A percentile compares a stretch with the other conserved stretches of the same genome.
Conservation (phyloP, 2,797 vertebrate species). For the Micropoecilia bifurca region DNA sequence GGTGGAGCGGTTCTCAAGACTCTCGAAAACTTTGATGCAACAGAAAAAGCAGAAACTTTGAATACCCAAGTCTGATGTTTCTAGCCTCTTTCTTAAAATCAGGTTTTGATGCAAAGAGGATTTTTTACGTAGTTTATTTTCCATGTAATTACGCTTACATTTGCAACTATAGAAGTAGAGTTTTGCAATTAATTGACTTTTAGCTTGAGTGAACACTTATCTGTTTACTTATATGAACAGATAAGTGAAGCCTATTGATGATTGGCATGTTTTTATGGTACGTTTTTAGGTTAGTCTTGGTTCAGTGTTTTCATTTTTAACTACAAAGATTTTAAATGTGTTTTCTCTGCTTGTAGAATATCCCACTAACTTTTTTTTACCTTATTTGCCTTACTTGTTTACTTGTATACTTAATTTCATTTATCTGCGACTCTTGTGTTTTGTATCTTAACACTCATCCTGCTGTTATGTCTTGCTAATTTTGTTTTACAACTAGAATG, state of each 20-base stretch:
- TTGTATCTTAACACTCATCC: not conserved
- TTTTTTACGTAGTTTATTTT: not conserved
- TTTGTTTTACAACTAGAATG: not conserved
- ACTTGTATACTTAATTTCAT: not conserved
- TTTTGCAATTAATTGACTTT: not conserved
- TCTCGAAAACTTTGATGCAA: slow-evolving; percentile 8
- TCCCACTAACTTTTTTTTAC: not conserved
- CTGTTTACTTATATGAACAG: too few species aligned
- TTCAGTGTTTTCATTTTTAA: not conserved
- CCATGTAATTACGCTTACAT: not conserved
- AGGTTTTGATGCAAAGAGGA: not conserved
- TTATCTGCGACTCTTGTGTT: not conserved
- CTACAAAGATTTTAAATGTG: too few species aligned
- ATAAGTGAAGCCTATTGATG: too few species aligned
- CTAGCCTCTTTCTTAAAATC: not conserved
- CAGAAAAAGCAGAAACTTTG: slow-evolving; percentile 8
- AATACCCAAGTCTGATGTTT: slow-evolving; percentile 24
- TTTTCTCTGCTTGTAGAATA: not conserved
- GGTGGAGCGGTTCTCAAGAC: not conserved
- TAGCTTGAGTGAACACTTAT: not conserved
- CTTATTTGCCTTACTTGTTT: not conserved
- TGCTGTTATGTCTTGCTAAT: not conserved
- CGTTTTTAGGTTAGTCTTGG: not conserved
- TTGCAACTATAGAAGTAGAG: not conserved
- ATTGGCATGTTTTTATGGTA: not conserved